A percentile compares a stretch with the other conserved stretches of the same genome.
Evolutionary conservation across 2,113 vertebrate genomes (phyloP).

Genomic region (Xenopus laevis): DNA sequence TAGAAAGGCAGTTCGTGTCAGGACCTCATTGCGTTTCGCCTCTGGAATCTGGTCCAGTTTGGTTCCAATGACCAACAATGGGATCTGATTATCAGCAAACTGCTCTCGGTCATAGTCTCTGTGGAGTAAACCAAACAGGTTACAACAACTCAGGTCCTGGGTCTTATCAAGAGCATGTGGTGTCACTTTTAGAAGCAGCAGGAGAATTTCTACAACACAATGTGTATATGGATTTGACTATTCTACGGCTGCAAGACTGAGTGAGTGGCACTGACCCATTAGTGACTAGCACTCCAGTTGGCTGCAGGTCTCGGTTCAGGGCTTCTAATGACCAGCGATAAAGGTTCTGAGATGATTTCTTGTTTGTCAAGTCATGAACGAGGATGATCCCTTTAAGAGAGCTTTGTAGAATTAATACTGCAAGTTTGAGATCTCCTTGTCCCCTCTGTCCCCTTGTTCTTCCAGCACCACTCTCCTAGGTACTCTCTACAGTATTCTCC

Average conservation of each 20-base stretch:
- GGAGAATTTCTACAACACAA: no score
- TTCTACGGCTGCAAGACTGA: no score
- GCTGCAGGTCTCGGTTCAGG: constrained; percentile 84
- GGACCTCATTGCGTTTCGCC: constrained; percentile 84
- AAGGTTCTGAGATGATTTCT: constrained; percentile 97
- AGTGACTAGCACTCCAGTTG: constrained; percentile 89
- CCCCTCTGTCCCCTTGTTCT: no score
- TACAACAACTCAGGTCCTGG: background rate
- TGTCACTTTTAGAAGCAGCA: no score
- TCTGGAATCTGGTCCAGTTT: constrained; percentile 97
- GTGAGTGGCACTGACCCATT: constrained; percentile 75
- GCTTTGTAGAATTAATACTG: constrained; percentile 2
- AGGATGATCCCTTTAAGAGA: constrained; percentile 84
- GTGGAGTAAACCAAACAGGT: constrained; percentile 35
- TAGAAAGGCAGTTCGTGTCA: constrained; percentile 89
- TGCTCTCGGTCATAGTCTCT: constrained; percentile 94
- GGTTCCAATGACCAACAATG: constrained; percentile 90
- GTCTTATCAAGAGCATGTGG: no score
- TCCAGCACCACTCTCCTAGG: no score
- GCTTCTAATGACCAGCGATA: constrained; percentile 92
- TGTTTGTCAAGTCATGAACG: constrained; percentile 97
- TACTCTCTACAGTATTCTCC: no score
- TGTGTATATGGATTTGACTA: no score
- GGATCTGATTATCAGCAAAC: constrained; percentile 92
- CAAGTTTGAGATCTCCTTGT: no score